Evolutionary conservation across 2,888 invertebrate genomes (phyloP).

Genomic region (Scaptodrosophila latifasciaeformis): DNA sequence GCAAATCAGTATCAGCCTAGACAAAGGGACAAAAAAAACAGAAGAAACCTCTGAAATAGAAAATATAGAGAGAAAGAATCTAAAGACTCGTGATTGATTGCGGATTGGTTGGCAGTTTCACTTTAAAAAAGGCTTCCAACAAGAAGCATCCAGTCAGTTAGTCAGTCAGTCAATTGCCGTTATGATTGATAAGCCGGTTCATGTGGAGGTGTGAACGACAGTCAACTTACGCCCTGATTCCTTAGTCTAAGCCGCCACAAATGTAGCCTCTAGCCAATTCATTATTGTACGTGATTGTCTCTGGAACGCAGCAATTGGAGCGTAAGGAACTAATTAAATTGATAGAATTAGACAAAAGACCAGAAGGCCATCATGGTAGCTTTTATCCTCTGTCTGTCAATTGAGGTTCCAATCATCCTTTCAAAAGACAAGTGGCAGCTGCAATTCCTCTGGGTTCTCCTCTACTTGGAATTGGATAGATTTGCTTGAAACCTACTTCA

Average conservation of each 20-base stretch:
- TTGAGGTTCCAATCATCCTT: too few species aligned
- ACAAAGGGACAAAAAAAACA: constrained; percentile 29
- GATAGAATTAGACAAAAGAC: constrained; percentile 61
- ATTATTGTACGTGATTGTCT: too few species aligned
- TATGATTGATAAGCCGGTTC: constrained; percentile 52
- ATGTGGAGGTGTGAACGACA: constrained; percentile 55
- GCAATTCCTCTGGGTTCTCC: too few species aligned
- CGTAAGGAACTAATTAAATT: constrained; percentile 62
- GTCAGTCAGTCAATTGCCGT: constrained; percentile 42
- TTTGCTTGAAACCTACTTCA: too few species aligned
- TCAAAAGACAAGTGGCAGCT: too few species aligned
- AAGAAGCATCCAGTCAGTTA: too few species aligned
- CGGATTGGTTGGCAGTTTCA: constrained; percentile 53
- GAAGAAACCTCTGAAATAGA: constrained; percentile 60
- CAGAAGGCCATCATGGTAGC: too few species aligned
- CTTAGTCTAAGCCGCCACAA: constrained; percentile 30
- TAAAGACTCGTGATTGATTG: constrained; percentile 58
- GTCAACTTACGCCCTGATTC: background rate
- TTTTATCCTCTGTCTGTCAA: too few species aligned
- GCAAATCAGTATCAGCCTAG: constrained; percentile 3
- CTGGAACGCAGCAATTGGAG: constrained; percentile 42
- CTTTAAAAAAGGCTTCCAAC: constrained; percentile 39
- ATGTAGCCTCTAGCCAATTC: constrained; percentile 27
- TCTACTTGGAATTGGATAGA: too few species aligned
- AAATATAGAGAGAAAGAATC: too few species aligned